These are phyloP conservation scores for Dromius quadrimaculatus DNA, from an alignment of 2,888 invertebrate genomes.

Conservation along the genomic window DNA sequence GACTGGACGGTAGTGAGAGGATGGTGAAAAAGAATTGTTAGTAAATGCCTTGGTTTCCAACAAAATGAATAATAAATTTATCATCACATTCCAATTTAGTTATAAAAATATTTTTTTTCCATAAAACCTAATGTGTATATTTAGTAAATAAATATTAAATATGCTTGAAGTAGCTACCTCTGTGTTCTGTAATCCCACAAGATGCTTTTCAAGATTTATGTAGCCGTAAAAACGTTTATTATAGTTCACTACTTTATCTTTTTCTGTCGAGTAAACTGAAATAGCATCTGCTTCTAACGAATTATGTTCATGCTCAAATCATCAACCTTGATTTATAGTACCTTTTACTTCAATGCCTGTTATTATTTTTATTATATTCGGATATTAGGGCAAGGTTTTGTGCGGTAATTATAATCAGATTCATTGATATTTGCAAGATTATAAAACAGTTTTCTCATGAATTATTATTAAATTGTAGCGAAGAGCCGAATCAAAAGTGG, in stretches of 20 bases:
- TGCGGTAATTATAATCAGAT: slow-evolving; percentile 4
- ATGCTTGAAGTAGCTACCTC: slow-evolving; percentile 8
- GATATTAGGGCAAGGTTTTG: slow-evolving; percentile 21
- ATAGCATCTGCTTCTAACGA: slow-evolving; percentile 34
- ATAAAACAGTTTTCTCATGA: neutral
- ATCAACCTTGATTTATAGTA: slow-evolving; percentile 31
- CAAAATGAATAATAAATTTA: neutral
- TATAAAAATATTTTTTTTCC: too few relatives aligned
- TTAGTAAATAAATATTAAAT: slow-evolving; percentile 20
- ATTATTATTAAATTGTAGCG: too few relatives aligned
- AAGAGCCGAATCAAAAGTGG: too few relatives aligned
- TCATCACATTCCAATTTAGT: neutral
- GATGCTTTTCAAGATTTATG: slow-evolving; percentile 8
- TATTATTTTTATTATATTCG: slow-evolving; percentile 20
- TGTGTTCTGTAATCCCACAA: neutral
- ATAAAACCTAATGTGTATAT: too few relatives aligned
- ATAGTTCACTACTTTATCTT: slow-evolving; percentile 18
- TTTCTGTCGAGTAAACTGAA: slow-evolving; percentile 15
- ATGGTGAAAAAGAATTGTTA: neutral
- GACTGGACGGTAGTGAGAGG: slow-evolving; percentile 6
- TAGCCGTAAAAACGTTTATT: slow-evolving; percentile 24
- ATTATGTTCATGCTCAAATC: slow-evolving; percentile 30
- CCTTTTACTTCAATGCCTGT: slow-evolving; percentile 21
- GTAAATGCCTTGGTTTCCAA: neutral
- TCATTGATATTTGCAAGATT: slow-evolving; percentile 1